Percentiles rank a stretch among this genome's conserved stretches.
phyloP scores from a whole-genome alignment of 2,888 invertebrate species.

The Apotomis capreana region DNA sequence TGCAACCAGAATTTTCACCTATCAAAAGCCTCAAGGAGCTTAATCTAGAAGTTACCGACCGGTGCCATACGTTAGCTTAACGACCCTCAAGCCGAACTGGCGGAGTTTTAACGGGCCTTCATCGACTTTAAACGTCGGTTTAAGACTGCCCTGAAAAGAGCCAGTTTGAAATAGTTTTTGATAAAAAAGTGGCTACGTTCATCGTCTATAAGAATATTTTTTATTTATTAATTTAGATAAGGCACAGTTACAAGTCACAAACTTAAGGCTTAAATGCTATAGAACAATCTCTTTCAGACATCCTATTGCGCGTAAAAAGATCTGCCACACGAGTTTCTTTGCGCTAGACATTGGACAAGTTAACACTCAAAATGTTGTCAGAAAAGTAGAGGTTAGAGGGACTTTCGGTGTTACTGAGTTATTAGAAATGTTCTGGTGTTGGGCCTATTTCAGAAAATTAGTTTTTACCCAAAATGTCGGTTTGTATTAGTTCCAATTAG shows the following conservation, averaged over 20 bases:
- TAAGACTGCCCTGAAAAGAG: constrained; percentile 29
- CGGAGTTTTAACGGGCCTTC: constrained; percentile 42
- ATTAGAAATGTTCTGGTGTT: constrained; percentile 1
- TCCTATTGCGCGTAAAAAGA: no score
- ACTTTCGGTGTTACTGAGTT: constrained; percentile 1
- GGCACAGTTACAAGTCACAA: no score
- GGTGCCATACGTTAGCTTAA: constrained; percentile 34
- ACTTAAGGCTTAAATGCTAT: no score
- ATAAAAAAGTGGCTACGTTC: background rate
- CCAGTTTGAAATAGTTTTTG: constrained; percentile 23
- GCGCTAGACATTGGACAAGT: no score
- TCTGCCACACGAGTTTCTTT: no score
- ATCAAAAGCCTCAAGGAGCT: constrained; percentile 36
- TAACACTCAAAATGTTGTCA: background rate
- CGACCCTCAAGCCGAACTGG: constrained; percentile 32
- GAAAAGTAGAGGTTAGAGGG: background rate
- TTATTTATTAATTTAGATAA: no score
- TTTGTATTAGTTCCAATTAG: constrained; percentile 22
- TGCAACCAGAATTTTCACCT: constrained; percentile 23
- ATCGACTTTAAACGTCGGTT: constrained; percentile 43
- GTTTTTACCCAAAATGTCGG: constrained; percentile 18
- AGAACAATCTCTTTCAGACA: no score
- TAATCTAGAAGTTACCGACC: constrained; percentile 38
- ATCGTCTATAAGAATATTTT: no score
- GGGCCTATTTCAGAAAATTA: constrained; percentile 27